Base-by-base conservation (phyloP, 1,140 invertebrate genomes). In the Xylocopa sonorina region DNA sequence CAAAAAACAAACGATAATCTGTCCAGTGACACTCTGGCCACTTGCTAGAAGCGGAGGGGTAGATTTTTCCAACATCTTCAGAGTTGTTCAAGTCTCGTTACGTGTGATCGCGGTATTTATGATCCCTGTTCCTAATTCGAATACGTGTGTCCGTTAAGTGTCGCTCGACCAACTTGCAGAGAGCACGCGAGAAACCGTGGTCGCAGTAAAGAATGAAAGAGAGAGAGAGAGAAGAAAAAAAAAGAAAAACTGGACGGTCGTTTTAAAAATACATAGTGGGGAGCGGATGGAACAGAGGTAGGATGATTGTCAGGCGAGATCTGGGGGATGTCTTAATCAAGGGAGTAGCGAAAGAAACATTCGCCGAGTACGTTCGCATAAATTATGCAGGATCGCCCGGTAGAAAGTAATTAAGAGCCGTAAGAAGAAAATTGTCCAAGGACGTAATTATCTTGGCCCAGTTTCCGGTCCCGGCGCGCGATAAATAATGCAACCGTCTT, bases 391-490 rank as follows among this genome's bases (percentile, higher is more conserved):
- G 29, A 34, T 62, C 58, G 21, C 21, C 21, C 43, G 2, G 69
- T 34, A 38, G 43, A 60, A 50, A n/a, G 57, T 50, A 50, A 62
- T 50, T 50, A 46, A 46, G 43, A 9, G 43, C n/a, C 3, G 1
- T n/a, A 16, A 48, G 50, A 38, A 46, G n/a, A 62, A 73, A 60
- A 50, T 50, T 50, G 29, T 24, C 43, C 6, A 24, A 38, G 38
- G 27, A 57, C 24, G 55, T 73, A 73, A 73, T 62, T 73, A 73
- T 62, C 57, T 73, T 32, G 43, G 18, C 41, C 55, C 41, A 46
- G 3, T 63, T 63, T 50, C 38, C 18, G 27, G 3, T 5, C 32
- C 43, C 14, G 16, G 6, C 24, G 41, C 32, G 55, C 55, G 38
- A 62, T 60, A 73, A 73, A 73, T 73, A 50, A 73, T 60, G 55